phyloP scores from a whole-genome alignment of 2,888 invertebrate species.

The Ceriagrion tenellum region DNA sequence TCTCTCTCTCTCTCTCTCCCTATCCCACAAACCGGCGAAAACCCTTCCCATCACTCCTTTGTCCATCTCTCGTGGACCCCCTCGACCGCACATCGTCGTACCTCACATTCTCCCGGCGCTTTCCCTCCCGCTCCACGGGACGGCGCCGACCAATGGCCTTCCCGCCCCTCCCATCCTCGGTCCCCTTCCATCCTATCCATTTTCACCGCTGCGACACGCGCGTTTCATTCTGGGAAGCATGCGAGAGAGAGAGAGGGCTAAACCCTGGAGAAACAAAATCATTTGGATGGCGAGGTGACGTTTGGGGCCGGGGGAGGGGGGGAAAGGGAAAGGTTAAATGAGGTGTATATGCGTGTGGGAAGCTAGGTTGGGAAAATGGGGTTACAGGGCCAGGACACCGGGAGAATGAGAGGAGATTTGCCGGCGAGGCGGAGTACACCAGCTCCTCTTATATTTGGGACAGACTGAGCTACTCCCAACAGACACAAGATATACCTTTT shows the following conservation, averaged over 20 bases:
- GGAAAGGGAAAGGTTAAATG: background rate
- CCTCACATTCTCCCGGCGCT: background rate
- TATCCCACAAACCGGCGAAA: no score
- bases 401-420: background rate
- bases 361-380: background rate
- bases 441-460: no score
- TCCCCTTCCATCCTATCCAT: slow-evolving; percentile 13
- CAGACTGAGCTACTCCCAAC: no score
- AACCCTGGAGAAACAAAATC: slow-evolving; percentile 38
- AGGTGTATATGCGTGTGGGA: background rate
- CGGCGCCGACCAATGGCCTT: background rate
- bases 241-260: background rate
- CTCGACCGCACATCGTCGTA: background rate
- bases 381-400: background rate
- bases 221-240: slow-evolving; percentile 24
- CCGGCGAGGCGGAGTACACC: background rate
- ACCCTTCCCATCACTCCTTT: background rate
- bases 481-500: no score
- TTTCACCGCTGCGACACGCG: slow-evolving; percentile 46
- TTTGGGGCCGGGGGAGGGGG: background rate
- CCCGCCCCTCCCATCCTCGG: background rate
- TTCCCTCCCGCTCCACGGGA: background rate
- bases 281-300: background rate
- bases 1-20: no score
- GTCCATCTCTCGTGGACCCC: background rate